Evolutionary conservation across 2,888 invertebrate genomes (phyloP), one percentile per base, ranked within the genome.

Genomic region (Parascotia fuliginaria): DNA sequence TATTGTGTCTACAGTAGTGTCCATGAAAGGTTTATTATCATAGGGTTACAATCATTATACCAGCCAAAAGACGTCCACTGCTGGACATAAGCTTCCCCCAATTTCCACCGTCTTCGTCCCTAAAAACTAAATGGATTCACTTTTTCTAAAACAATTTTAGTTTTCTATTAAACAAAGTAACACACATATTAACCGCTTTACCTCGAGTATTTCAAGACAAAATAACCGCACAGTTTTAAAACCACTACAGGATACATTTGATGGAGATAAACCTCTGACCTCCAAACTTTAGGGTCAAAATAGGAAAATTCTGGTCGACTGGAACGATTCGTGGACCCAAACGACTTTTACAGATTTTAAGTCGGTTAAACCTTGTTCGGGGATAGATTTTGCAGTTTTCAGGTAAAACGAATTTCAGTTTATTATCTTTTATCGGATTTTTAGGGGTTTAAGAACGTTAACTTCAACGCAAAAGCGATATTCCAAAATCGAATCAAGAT

Each of bases 331-430:
- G 12, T 45, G 49, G 31, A 47, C 46, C 44, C 22, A 36, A 52
- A 58, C 44, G 48, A 58, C 42, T 52, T 46, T 53, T 39, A 9
- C 46, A 55, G 46, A 49, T 60, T 60, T 63, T 48, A 52, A 54
- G 44, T 52, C 15, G 12, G 39, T 48, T 41, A 28, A 33, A 45
- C 31, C 34, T 22, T 45, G 39, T 47, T 43, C 16, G 40, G 15
- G 9, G 31, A 24, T 32, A 28, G 16, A 12, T 44, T 28, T 42
- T 29, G 12, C 24, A 28, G 37, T 41, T 42, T 47, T 39, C 42
- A 56, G 51, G 47, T 60, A 41, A n/a, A 34, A 54, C 22, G 19
- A n/a, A 16, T 34, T 34, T 15, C 13, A 9, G 16, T 29, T 29
- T n/a, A 16, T 16, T 34, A 16, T 34, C 33, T 34, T 34, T 34